phyloP scores from a whole-genome alignment of 2,888 invertebrate genomes.

The Ormyrus labotus region DNA sequence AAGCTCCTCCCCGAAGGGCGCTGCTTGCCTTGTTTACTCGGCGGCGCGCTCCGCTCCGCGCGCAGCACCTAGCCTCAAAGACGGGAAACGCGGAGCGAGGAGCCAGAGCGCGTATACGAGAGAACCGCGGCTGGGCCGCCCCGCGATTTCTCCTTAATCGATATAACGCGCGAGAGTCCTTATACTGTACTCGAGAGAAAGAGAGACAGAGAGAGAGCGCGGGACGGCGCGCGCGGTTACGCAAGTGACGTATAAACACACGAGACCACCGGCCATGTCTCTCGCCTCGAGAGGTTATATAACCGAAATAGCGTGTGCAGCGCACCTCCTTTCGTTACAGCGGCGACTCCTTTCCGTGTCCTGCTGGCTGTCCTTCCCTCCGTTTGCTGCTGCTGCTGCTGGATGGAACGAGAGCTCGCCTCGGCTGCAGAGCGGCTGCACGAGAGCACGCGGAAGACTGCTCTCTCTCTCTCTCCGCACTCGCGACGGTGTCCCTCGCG shows the following conservation, averaged over 20 bases:
- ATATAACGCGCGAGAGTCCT: conserved; percentile 32
- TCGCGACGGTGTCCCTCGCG: no score
- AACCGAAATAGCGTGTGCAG: conserved; percentile 13
- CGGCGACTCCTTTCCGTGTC: not conserved
- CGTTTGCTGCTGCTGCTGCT: not conserved
- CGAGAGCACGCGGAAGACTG: no score
- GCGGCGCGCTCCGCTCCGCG: no score
- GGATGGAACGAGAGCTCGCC: conserved; percentile 9
- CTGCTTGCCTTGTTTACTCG: no score
- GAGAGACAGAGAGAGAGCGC: not conserved
- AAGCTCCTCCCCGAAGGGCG: no score
- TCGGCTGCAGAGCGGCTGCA: not conserved
- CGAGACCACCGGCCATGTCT: conserved; percentile 20
- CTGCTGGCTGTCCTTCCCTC: conserved; percentile 24
- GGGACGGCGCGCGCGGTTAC: not conserved
- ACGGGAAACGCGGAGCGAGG: no score
- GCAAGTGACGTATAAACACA: not conserved
- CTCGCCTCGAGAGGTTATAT: conserved; percentile 29
- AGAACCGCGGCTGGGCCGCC: not conserved
- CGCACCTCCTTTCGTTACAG: conserved; percentile 18
- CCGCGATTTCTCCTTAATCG: conserved; percentile 42
- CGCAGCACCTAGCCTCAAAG: no score
- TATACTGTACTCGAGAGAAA: not conserved
- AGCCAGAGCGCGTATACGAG: no score
- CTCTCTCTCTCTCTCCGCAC: no score